Evolutionary conservation across 2,888 invertebrate genomes (phyloP).

Genomic region (Patella ulyssiponensis): DNA sequence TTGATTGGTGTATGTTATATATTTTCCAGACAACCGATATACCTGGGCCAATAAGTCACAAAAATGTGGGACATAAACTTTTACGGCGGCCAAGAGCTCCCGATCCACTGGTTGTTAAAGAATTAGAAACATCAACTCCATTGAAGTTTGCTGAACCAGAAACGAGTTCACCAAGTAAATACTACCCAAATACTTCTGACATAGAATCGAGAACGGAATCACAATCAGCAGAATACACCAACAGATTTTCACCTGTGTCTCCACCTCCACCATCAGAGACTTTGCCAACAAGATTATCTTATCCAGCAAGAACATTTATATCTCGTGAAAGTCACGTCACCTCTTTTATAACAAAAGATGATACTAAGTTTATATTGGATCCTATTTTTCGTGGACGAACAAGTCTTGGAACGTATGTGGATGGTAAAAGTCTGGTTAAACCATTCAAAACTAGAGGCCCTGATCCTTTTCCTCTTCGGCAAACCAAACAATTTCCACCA

Average conservation of each 20-base stretch:
- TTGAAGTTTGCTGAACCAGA: slow-evolving; percentile 37
- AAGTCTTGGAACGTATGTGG: slow-evolving; percentile 59
- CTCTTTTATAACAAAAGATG: slow-evolving; percentile 50
- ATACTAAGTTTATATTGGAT: slow-evolving; percentile 59
- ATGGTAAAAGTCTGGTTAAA: slow-evolving; percentile 61
- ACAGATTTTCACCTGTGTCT: slow-evolving; percentile 33
- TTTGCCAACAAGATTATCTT: slow-evolving; percentile 39
- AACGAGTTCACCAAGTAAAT: slow-evolving; percentile 11
- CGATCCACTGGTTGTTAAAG: slow-evolving; percentile 46
- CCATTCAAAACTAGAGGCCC: slow-evolving; percentile 65
- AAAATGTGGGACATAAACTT: slow-evolving; percentile 32
- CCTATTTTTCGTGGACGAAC: slow-evolving; percentile 56
- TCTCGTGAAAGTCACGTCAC: slow-evolving; percentile 29
- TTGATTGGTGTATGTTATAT: neutral
- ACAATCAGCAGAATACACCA: neutral
- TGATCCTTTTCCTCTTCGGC: slow-evolving; percentile 57
- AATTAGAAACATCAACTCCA: slow-evolving; percentile 15
- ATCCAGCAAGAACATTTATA: slow-evolving; percentile 20
- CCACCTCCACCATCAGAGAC: slow-evolving; percentile 63
- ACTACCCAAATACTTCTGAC: slow-evolving; percentile 53
- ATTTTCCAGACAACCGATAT: slow-evolving; percentile 19
- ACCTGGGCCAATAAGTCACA: slow-evolving; percentile 8
- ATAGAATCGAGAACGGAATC: slow-evolving; percentile 35
- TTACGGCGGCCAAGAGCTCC: slow-evolving; percentile 58
- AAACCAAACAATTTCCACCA: slow-evolving; percentile 50